Evolutionary conservation across 2,113 vertebrate species (phyloP).

Genomic region (Forbesichthys agassizii): DNA sequence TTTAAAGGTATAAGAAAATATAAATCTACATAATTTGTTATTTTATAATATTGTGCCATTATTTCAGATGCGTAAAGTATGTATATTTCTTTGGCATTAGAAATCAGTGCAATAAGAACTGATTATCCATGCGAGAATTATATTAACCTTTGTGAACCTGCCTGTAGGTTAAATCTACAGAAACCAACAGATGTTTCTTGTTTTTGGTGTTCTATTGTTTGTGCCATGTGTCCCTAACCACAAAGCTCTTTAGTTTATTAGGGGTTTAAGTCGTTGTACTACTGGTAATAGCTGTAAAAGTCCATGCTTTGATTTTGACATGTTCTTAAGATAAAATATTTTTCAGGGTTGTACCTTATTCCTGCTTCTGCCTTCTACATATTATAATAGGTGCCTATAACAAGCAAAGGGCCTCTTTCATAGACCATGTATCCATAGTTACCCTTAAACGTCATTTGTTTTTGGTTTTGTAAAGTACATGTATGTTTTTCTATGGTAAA

Average conservation of each 20-base stretch:
- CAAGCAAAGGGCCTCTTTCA: background rate
- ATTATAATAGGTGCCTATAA: constrained; percentile 41
- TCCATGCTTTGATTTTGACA: background rate
- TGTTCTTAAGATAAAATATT: background rate
- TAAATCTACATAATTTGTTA: constrained; percentile 23
- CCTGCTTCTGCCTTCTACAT: constrained; percentile 11
- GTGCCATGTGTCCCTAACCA: constrained; percentile 48
- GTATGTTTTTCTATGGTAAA: constrained; percentile 25
- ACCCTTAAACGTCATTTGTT: constrained; percentile 1
- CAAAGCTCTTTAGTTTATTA: background rate
- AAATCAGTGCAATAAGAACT: constrained; percentile 13
- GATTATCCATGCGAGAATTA: constrained; percentile 33
- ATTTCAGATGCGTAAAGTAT: constrained; percentile 8
- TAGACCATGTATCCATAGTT: constrained; percentile 10
- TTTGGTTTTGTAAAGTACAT: constrained; percentile 4
- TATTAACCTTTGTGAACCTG: constrained; percentile 39
- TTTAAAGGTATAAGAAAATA: background rate
- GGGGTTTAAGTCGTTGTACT: background rate
- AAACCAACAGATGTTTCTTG: background rate
- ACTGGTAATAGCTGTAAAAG: background rate
- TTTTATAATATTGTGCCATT: constrained; percentile 28
- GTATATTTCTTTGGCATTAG: constrained; percentile 16
- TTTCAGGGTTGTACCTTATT: too few relatives aligned
- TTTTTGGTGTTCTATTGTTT: constrained; percentile 19
- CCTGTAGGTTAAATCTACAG: constrained; percentile 23